Evolutionary conservation across 2,113 vertebrate genomes (phyloP).

Genomic region (Amblyopsis rosae): DNA sequence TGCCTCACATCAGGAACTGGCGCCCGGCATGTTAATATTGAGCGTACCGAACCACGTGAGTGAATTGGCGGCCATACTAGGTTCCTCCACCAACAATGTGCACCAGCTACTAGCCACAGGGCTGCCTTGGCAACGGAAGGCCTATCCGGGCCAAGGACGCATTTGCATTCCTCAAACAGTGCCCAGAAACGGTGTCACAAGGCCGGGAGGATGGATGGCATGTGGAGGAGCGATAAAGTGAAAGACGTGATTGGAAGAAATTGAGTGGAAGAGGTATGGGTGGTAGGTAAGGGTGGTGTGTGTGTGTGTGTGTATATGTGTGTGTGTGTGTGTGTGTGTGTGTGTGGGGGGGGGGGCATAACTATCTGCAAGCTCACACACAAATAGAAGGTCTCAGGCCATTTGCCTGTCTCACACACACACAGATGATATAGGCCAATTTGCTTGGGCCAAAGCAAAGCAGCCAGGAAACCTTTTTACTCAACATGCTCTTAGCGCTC

Average conservation of each 20-base stretch:
- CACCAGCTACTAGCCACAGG: neutral
- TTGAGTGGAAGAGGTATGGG: neutral
- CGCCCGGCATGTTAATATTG: no score
- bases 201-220: neutral
- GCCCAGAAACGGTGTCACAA: conserved; percentile 40
- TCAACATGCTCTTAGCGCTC: no score
- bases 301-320: no score
- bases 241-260: neutral
- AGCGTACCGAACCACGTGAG: no score
- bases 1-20: neutral
- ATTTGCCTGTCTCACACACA: conserved; percentile 4
- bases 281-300: no score
- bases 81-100: no score
- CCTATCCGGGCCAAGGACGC: conserved; percentile 26
- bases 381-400: conserved; percentile 15
- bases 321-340: no score
- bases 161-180: conserved; percentile 25
- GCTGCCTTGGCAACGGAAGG: conserved; percentile 21
- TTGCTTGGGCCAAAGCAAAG: neutral
- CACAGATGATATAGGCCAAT: neutral
- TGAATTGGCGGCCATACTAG: no score
- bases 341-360: conserved; percentile 1
- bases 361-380: conserved; percentile 1
- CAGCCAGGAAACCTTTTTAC: no score
- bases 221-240: neutral